phyloP scores from a whole-genome alignment of 2,888 invertebrate genomes.

The Cordylochernes scorpioides region DNA sequence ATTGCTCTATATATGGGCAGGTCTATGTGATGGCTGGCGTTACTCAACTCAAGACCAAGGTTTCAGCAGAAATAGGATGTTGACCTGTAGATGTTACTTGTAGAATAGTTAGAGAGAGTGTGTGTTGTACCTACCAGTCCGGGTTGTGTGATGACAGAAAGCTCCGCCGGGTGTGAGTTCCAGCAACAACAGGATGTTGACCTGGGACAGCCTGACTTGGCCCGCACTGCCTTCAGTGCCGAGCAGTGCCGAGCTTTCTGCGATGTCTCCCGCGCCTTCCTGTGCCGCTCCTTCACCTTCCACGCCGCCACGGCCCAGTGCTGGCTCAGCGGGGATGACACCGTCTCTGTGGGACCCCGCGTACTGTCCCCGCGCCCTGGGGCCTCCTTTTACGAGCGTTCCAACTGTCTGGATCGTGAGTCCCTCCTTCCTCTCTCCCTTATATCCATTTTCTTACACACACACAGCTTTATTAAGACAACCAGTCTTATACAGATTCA shows the following conservation, averaged over 20 bases:
- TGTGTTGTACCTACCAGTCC: too few relatives aligned
- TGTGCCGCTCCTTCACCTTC: slow-evolving; percentile 20
- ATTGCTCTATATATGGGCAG: too few relatives aligned
- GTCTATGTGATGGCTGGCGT: too few relatives aligned
- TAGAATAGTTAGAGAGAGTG: background rate
- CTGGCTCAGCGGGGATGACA: slow-evolving; percentile 17
- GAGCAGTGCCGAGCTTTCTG: slow-evolving; percentile 19
- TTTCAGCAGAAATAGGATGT: background rate
- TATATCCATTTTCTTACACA: too few relatives aligned
- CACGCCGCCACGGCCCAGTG: slow-evolving; percentile 16
- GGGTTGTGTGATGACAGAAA: slow-evolving; percentile 4
- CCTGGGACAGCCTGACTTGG: slow-evolving; percentile 13
- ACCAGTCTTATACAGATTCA: too few relatives aligned
- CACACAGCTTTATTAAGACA: too few relatives aligned
- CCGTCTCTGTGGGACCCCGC: slow-evolving; percentile 14
- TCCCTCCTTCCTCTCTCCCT: too few relatives aligned
- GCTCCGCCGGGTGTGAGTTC: slow-evolving; percentile 14
- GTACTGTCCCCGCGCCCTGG: slow-evolving; percentile 14
- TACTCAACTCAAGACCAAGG: background rate
- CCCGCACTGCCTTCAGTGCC: slow-evolving; percentile 11
- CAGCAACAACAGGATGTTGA: slow-evolving; percentile 14
- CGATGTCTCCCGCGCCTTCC: slow-evolving; percentile 17
- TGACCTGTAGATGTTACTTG: background rate
- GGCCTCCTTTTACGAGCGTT: slow-evolving; percentile 16
- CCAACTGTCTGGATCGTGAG: slow-evolving; percentile 18